phyloP scores from a whole-genome alignment of 1,140 invertebrate species.

The Aporrectodea caliginosa region DNA sequence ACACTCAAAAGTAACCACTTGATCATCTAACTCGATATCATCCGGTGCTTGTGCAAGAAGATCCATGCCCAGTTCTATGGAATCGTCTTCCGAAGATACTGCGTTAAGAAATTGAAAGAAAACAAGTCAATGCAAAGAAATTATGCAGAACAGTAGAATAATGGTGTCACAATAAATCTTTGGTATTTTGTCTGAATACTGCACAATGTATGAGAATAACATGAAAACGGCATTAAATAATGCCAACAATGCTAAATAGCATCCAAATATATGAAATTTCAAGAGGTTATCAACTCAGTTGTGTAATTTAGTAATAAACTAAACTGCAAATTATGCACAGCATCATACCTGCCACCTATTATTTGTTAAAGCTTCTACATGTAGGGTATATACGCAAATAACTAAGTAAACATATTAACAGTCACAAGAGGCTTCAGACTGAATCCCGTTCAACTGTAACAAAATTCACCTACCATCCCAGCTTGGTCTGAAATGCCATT shows the following conservation, averaged over 20 bases:
- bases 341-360: too few relatives aligned
- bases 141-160: not conserved
- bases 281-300: not conserved
- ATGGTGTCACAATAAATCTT: not conserved
- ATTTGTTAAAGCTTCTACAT: too few relatives aligned
- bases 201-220: too few relatives aligned
- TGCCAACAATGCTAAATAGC: too few relatives aligned
- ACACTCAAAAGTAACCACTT: not conserved
- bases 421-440: too few relatives aligned
- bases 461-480: slow-evolving; percentile 1
- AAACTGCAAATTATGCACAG: not conserved
- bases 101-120: not conserved
- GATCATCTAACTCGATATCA: not conserved
- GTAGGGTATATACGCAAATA: too few relatives aligned
- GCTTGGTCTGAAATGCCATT: not conserved
- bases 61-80: not conserved
- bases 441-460: too few relatives aligned
- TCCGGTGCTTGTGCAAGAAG: not conserved
- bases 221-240: too few relatives aligned
- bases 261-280: too few relatives aligned
- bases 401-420: too few relatives aligned
- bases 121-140: not conserved
- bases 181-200: too few relatives aligned
- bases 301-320: too few relatives aligned
- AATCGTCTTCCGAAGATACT: not conserved